phyloP scores from a whole-genome alignment of 2,888 invertebrate genomes.

The Aleiodes leptofemur region DNA sequence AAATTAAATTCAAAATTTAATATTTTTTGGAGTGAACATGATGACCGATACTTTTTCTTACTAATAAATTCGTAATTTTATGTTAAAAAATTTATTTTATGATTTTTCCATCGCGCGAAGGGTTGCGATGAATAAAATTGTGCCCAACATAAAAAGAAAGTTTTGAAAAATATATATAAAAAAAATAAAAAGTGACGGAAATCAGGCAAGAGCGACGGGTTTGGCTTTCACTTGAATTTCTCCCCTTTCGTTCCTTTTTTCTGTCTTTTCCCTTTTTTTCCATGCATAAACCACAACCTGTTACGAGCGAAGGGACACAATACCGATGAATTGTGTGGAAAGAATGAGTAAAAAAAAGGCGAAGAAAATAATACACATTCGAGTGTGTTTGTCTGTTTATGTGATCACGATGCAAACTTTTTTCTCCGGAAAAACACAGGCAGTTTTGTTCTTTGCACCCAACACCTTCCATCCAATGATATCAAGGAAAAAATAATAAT shows the following conservation, averaged over 20 bases:
- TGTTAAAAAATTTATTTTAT: too few species aligned
- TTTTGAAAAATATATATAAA: constrained; percentile 9
- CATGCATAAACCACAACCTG: constrained; percentile 17
- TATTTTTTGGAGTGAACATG: too few species aligned
- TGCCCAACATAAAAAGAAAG: background rate
- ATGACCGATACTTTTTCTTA: too few species aligned
- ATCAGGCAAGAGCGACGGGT: constrained; percentile 54
- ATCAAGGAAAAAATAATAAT: constrained; percentile 16
- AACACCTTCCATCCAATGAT: constrained; percentile 13
- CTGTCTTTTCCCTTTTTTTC: background rate
- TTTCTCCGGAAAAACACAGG: constrained; percentile 20
- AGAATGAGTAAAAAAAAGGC: constrained; percentile 24
- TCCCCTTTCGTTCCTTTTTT: constrained; percentile 7
- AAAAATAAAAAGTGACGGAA: constrained; percentile 51
- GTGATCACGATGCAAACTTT: constrained; percentile 19
- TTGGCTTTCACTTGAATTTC: constrained; percentile 47
- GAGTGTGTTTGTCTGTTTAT: background rate
- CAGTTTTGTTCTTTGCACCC: constrained; percentile 7
- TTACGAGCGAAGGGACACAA: constrained; percentile 28
- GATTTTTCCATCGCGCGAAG: constrained; percentile 31
- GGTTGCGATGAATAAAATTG: constrained; percentile 29
- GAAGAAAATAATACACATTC: background rate
- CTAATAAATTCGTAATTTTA: too few species aligned
- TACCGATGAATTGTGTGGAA: constrained; percentile 23
- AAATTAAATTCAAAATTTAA: too few species aligned